Evolutionary conservation across 53 echinoderm and acorn worm species (phyloP).

Genomic region (Echinarachnius parma): DNA sequence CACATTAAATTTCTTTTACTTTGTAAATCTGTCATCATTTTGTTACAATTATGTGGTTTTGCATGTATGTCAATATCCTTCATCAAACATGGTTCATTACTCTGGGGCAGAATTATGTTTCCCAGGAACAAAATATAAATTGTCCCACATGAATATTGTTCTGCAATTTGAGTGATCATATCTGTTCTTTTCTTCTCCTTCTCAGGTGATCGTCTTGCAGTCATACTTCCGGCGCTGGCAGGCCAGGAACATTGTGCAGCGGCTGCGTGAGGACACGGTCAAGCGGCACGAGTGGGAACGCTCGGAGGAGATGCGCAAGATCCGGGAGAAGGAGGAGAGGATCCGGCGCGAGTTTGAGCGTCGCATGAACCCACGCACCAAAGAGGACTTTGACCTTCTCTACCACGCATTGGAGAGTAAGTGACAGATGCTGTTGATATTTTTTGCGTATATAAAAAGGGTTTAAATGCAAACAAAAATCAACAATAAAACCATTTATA

Average conservation of each 20-base stretch:
- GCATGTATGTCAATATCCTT: no score
- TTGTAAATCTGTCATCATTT: no score
- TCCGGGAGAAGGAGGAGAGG: slow-evolving; percentile 94
- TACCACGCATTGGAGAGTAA: slow-evolving; percentile 99
- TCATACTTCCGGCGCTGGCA: slow-evolving; percentile 97
- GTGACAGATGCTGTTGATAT: no score
- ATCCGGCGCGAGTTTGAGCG: slow-evolving; percentile 95
- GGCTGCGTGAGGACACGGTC: slow-evolving; percentile 74
- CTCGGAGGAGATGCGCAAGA: slow-evolving; percentile 89
- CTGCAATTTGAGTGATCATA: not conserved
- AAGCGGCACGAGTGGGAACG: slow-evolving; percentile 85
- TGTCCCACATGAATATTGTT: no score
- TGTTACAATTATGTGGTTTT: no score
- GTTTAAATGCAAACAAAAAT: no score
- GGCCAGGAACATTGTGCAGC: slow-evolving; percentile 71
- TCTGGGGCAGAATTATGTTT: no score
- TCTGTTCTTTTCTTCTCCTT: slow-evolving; percentile 13
- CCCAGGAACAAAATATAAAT: no score
- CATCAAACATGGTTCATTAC: no score
- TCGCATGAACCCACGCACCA: slow-evolving; percentile 93
- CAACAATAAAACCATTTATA: no score
- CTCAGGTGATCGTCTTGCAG: slow-evolving; percentile 91
- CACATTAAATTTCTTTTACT: no score
- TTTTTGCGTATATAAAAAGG: no score
- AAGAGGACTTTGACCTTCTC: slow-evolving; percentile 96